Evolutionary conservation across 2,888 invertebrate species (phyloP), one percentile per base, ranked within the genome.

Genomic region (Invenusta paracnida): DNA sequence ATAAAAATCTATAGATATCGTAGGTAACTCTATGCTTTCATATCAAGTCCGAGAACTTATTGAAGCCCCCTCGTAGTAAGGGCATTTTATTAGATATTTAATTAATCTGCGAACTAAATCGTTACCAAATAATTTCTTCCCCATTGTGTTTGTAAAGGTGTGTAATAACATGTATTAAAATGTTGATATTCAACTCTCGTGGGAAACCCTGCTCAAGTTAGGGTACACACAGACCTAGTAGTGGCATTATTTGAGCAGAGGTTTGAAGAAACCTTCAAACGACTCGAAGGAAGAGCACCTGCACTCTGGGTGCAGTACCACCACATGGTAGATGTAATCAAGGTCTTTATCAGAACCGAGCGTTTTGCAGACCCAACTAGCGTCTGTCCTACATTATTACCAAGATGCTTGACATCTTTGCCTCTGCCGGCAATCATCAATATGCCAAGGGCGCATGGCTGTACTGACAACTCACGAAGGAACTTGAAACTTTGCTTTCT

Each of bases 271-370:
- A 73, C 27, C 5, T 73, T 73, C 27, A 73, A 73, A 5, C 17
- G 73, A 73, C 11, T 73, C 73, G 73, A 23, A 73, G 73, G 73
- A 73, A 73, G 73, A 73, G 23, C 73, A 73, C 73, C 73, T 25
- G 17, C 73, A 73, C 73, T 73, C 17, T 73, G 73, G 73, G 11
- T 73, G 27, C 73, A 73, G 73, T 73, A 23, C 27, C 73, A 73
- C 73, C 73, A 23, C 73, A 73, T 73, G 73, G 27, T 73, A 73
- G 27, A 73, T 73, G 73, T 73, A 23, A 73, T 73, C 73, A 73
- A 73, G 27, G 27, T 73, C 5, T 73, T 73, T 73, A 73, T 73
- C 73, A 73, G 73, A 73, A 73, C 73, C 27, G 73, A 73, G 73
- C 73, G 73, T 23, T 23, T 73, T 73, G 73, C 73, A 73, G 73